A percentile compares a stretch with the other conserved stretches of the same genome.
Conservation (phyloP, 2,113 vertebrate species). For the Neoarius graeffei region DNA sequence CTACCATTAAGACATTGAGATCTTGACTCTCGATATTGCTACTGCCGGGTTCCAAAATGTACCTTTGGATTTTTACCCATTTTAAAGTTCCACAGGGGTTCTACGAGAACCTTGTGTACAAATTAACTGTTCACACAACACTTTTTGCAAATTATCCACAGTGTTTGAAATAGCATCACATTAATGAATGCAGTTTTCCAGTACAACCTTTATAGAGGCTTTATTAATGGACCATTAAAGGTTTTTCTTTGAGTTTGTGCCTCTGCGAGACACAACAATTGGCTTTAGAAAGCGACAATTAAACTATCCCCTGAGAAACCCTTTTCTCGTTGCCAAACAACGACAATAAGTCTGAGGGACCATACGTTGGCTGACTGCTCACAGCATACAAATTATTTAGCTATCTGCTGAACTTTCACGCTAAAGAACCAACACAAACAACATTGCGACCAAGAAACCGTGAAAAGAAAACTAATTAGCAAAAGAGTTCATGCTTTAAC, state of each 20-base stretch:
- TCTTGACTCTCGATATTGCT: not conserved
- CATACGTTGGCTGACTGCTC: not conserved
- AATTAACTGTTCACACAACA: not conserved
- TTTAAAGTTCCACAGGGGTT: not conserved
- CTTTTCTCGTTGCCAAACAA: not conserved
- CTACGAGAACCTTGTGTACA: not conserved
- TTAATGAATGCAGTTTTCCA: not conserved
- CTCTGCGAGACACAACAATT: not conserved
- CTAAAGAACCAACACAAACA: not conserved
- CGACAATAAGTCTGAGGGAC: not conserved
- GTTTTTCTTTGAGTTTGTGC: not conserved
- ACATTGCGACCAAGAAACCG: slow-evolving; percentile 55
- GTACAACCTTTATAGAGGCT: not conserved
- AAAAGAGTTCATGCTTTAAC: slow-evolving; percentile 59
- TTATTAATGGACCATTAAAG: not conserved
- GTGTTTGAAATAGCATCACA: not conserved
- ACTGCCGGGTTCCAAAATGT: not conserved
- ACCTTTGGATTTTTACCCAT: not conserved
- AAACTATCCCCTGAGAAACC: not conserved
- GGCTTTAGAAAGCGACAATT: not conserved
- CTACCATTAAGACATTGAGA: not conserved
- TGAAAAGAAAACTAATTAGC: slow-evolving; percentile 68
- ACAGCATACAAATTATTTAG: slow-evolving; percentile 3
- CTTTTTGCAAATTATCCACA: not conserved
- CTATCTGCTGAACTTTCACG: not conserved